Percentiles rank a stretch among this genome's conserved stretches.
These are phyloP conservation scores for Chiloscyllium punctatum DNA, from an alignment of 2,797 vertebrate species.

Conservation along the genomic window DNA sequence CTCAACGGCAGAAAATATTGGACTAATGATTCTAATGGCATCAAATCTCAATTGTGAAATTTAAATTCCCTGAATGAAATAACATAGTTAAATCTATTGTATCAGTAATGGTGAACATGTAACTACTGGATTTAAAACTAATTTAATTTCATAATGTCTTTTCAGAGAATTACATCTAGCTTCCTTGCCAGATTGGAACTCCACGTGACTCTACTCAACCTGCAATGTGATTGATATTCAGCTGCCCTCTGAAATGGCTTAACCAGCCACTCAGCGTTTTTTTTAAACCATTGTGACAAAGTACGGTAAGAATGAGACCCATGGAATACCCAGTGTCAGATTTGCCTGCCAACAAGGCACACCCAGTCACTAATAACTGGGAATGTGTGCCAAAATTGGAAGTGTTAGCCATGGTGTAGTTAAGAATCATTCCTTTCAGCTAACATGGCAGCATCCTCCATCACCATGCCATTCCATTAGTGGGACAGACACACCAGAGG, in stretches of 20 bases:
- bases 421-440: background rate
- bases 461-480: too few species aligned
- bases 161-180: background rate
- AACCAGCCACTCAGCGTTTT: too few species aligned
- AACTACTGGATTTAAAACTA: background rate
- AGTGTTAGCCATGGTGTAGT: background rate
- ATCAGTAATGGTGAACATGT: background rate
- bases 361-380: background rate
- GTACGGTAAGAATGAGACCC: background rate
- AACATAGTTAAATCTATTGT: background rate
- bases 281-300: background rate
- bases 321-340: background rate
- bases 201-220: background rate
- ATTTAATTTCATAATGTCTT: background rate
- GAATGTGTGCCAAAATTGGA: background rate
- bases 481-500: background rate
- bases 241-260: too few species aligned
- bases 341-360: background rate
- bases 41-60: background rate
- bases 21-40: background rate
- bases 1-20: background rate
- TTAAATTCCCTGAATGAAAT: background rate
- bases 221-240: too few species aligned
- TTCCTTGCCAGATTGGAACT: background rate
- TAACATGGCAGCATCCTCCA: background rate